These are phyloP conservation scores for Acleris cristana DNA, from an alignment of 2,888 invertebrate species.

Conservation along the genomic window DNA sequence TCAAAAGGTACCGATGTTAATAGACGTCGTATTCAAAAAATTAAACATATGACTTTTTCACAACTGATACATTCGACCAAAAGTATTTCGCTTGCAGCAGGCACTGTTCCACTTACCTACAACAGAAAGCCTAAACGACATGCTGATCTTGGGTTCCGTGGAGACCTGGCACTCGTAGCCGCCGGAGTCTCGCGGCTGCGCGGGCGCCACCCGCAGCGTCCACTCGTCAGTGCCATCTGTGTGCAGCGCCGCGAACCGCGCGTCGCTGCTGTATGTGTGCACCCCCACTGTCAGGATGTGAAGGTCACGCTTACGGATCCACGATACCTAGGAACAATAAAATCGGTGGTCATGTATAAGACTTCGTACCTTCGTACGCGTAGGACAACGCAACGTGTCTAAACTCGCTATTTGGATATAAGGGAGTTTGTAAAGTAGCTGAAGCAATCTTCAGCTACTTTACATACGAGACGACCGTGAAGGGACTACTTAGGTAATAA, in stretches of 20 bases:
- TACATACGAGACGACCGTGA: no score
- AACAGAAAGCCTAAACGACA: slow-evolving; percentile 88
- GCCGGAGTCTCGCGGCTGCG: slow-evolving; percentile 91
- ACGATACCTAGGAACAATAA: slow-evolving; percentile 87
- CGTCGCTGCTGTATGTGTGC: slow-evolving; percentile 87
- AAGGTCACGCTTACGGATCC: slow-evolving; percentile 93
- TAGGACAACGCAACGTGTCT: no score
- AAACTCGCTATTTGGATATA: no score
- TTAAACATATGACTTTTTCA: no score
- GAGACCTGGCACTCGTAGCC: slow-evolving; percentile 97
- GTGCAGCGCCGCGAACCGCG: slow-evolving; percentile 86
- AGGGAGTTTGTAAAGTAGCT: no score
- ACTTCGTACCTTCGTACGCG: background rate
- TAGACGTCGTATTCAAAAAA: no score
- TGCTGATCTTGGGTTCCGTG: slow-evolving; percentile 95
- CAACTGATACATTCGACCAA: no score
- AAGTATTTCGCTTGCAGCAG: no score
- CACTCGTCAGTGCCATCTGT: slow-evolving; percentile 86
- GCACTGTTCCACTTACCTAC: slow-evolving; percentile 85
- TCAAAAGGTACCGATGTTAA: no score
- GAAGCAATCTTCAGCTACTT: no score
- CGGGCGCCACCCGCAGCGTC: slow-evolving; percentile 83
- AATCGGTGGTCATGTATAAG: background rate
- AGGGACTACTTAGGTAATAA: no score
- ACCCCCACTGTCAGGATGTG: slow-evolving; percentile 88